phyloP scores from a whole-genome alignment of 2,797 vertebrate species.

The Apodemus agrarius region DNA sequence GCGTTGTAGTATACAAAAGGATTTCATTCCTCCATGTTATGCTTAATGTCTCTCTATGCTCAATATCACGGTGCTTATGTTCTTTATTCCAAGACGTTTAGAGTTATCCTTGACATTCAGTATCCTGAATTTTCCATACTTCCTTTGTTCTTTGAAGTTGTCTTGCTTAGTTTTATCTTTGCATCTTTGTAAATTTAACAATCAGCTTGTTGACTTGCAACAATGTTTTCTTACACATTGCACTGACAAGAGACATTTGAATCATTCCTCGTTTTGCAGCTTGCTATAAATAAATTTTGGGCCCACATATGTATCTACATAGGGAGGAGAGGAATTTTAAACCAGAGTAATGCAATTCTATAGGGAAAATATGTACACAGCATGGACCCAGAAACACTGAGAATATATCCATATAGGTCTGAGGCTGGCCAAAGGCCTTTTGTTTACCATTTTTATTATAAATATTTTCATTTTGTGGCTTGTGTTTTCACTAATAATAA shows the following conservation, averaged over 20 bases:
- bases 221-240: neutral
- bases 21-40: constrained; percentile 4
- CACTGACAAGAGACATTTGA: constrained; percentile 18
- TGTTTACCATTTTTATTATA: neutral
- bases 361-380: neutral
- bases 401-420: neutral
- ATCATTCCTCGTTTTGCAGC: neutral
- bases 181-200: constrained; percentile 41
- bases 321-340: neutral
- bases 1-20: neutral
- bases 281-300: neutral
- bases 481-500: constrained; percentile 29
- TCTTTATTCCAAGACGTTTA: constrained; percentile 18
- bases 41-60: neutral
- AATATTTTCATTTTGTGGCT: constrained; percentile 12
- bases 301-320: neutral
- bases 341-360: neutral
- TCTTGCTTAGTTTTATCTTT: neutral
- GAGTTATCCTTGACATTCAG: neutral
- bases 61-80: neutral
- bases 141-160: neutral
- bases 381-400: neutral
- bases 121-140: neutral
- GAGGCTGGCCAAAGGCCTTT: neutral
- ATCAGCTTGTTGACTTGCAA: constrained; percentile 12